Evolutionary conservation across 2,113 vertebrate species (phyloP).

Genomic region (Archocentrus centrarchus): DNA sequence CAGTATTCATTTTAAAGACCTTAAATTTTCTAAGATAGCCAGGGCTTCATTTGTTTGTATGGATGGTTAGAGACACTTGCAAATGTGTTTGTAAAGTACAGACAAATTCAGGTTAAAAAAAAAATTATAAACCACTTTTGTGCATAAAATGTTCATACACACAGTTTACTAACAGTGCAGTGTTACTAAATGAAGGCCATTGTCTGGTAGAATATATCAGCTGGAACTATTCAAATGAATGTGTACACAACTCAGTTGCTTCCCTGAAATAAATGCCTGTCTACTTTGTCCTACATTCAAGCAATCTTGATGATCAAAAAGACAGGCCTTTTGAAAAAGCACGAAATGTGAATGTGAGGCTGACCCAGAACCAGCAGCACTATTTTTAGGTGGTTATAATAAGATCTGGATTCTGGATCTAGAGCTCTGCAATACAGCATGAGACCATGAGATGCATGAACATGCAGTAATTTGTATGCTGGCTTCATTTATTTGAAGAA

Average conservation of each 20-base stretch:
- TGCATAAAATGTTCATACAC: neutral
- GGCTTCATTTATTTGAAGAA: neutral
- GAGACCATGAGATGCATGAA: neutral
- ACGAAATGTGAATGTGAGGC: constrained; percentile 56
- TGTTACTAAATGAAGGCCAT: neutral
- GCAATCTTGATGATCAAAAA: constrained; percentile 40
- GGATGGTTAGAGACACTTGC: neutral
- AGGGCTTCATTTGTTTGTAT: neutral
- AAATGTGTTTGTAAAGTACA: neutral
- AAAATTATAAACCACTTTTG: neutral
- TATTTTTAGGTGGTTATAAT: constrained; percentile 77
- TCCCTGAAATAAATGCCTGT: constrained; percentile 1
- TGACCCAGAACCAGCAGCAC: constrained; percentile 78
- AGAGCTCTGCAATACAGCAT: constrained; percentile 42
- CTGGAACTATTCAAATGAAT: neutral
- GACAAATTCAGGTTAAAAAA: neutral
- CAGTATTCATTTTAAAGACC: neutral
- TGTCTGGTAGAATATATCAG: neutral
- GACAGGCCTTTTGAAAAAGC: constrained; percentile 50
- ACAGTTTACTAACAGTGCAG: neutral
- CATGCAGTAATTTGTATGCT: neutral
- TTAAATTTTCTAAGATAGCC: neutral
- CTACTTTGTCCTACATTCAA: constrained; percentile 59
- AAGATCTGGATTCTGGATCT: constrained; percentile 60
- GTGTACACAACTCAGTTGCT: neutral